Conservation (phyloP, 2,888 invertebrate genomes). For the Lymantria dispar region DNA sequence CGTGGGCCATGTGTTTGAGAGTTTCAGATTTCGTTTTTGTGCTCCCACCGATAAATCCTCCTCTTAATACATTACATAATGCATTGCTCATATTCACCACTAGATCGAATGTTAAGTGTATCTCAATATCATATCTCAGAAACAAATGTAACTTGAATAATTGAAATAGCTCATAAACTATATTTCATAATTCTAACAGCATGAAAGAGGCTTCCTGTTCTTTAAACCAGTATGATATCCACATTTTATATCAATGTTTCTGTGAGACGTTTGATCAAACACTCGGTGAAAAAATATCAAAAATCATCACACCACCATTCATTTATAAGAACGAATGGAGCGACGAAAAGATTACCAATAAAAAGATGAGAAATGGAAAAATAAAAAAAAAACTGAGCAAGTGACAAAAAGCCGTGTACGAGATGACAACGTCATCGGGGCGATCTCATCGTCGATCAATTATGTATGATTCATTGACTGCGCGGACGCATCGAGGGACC, state of each 20-base stretch:
- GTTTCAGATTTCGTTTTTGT: too few species aligned
- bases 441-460: conserved; percentile 61
- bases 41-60: too few species aligned
- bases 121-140: too few species aligned
- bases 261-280: conserved; percentile 1
- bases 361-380: conserved; percentile 8
- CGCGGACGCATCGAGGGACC: conserved; percentile 46
- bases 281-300: conserved; percentile 5
- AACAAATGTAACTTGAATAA: too few species aligned
- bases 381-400: conserved; percentile 25
- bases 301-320: conserved; percentile 33
- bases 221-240: background rate
- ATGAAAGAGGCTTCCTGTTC: background rate
- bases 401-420: conserved; percentile 67
- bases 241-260: background rate
- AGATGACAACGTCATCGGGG: conserved; percentile 51
- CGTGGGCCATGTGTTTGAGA: too few species aligned
- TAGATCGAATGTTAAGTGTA: too few species aligned
- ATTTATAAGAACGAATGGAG: conserved; percentile 29
- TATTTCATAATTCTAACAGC: background rate
- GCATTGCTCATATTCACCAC: too few species aligned
- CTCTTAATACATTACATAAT: too few species aligned
- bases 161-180: too few species aligned
- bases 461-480: conserved; percentile 74
- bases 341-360: conserved; percentile 30